Conservation (phyloP, 1,140 invertebrate species). For the Ceratoteleas bidentatus region DNA sequence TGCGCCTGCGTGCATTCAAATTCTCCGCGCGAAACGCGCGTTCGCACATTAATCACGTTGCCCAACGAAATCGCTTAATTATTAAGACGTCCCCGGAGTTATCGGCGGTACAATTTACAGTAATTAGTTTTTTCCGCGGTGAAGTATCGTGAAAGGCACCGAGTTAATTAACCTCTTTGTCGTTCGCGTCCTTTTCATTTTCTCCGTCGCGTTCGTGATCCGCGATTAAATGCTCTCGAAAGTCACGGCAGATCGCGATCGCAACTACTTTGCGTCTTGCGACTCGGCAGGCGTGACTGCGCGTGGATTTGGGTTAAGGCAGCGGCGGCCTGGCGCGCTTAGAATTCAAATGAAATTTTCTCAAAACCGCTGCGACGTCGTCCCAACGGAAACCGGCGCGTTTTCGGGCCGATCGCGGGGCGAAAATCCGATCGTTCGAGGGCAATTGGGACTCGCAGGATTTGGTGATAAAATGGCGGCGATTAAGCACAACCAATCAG, state of each 20-base stretch:
- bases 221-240: constrained; percentile 65
- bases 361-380: constrained; percentile 14
- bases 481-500: too few relatives aligned
- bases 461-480: too few relatives aligned
- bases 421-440: constrained; percentile 5
- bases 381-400: too few relatives aligned
- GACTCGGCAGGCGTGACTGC: constrained; percentile 51
- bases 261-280: constrained; percentile 52
- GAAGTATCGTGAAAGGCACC: constrained; percentile 57
- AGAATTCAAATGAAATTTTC: constrained; percentile 57
- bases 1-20: neutral
- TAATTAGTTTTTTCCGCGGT: constrained; percentile 40
- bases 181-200: constrained; percentile 53
- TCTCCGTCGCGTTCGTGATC: constrained; percentile 46
- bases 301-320: constrained; percentile 60
- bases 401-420: too few relatives aligned
- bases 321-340: constrained; percentile 38
- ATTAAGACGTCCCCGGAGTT: constrained; percentile 57
- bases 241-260: constrained; percentile 56
- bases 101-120: constrained; percentile 45
- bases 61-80: constrained; percentile 40
- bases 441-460: too few relatives aligned
- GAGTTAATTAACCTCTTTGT: constrained; percentile 67
- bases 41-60: constrained; percentile 50
- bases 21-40: constrained; percentile 10